A percentile compares a stretch with the other conserved stretches of the same genome.
Evolutionary conservation across 2,797 vertebrate species (phyloP).

Genomic region (Hippoglossus hippoglossus): DNA sequence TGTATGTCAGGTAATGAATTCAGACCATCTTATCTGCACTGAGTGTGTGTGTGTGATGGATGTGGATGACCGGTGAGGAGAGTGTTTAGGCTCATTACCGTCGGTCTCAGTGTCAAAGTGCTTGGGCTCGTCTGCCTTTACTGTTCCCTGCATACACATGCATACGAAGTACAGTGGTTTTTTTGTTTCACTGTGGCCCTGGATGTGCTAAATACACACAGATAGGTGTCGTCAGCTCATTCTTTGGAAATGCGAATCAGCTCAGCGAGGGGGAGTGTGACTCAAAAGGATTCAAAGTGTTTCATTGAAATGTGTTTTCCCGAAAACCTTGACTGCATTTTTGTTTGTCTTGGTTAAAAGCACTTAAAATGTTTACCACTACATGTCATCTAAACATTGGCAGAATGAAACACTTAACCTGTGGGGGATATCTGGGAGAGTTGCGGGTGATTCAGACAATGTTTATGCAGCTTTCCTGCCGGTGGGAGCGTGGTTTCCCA

Average conservation of each 20-base stretch:
- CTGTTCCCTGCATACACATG: constrained; percentile 16
- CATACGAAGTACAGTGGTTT: background rate
- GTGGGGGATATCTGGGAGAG: constrained; percentile 38
- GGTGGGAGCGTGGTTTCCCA: constrained; percentile 53
- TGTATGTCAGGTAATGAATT: constrained; percentile 55
- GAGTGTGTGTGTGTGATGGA: constrained; percentile 62
- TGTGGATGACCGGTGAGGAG: constrained; percentile 35
- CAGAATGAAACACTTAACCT: constrained; percentile 59
- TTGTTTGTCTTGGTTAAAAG: constrained; percentile 29
- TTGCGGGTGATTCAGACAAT: constrained; percentile 39
- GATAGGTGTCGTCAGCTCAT: constrained; percentile 17
- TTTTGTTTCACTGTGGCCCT: constrained; percentile 16
- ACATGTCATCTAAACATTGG: constrained; percentile 36
- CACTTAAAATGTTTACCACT: constrained; percentile 43
- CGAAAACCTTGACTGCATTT: constrained; percentile 5
- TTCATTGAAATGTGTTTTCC: constrained; percentile 38
- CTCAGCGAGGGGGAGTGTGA: constrained; percentile 19
- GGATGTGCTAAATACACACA: constrained; percentile 27
- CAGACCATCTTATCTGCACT: constrained; percentile 49
- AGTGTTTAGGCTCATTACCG: constrained; percentile 47
- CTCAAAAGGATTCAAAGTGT: constrained; percentile 34
- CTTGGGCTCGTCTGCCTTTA: constrained; percentile 11
- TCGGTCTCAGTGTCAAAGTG: constrained; percentile 17
- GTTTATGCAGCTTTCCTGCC: constrained; percentile 49
- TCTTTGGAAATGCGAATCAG: constrained; percentile 32